Percentiles rank a stretch among this genome's conserved stretches.
These are phyloP conservation scores for Pandemis heparana DNA, from an alignment of 2,888 invertebrate species.

Conservation along the genomic window DNA sequence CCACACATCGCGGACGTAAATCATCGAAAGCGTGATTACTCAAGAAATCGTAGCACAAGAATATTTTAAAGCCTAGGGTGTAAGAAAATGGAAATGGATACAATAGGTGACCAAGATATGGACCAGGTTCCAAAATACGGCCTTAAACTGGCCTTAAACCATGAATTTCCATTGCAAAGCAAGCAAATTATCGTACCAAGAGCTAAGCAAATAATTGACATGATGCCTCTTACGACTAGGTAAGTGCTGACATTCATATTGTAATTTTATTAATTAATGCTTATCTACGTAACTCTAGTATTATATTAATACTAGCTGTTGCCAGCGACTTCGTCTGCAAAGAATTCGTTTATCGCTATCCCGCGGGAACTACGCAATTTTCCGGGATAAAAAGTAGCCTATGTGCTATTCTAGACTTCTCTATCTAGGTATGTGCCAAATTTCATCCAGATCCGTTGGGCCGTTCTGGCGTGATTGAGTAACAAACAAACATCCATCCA, in stretches of 20 bases:
- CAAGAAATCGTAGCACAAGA: not conserved
- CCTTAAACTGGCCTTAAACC: conserved; percentile 90
- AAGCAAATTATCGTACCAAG: conserved; percentile 88
- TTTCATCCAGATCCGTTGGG: too few relatives aligned
- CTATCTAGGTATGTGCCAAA: too few relatives aligned
- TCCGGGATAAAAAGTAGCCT: too few relatives aligned
- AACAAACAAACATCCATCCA: too few relatives aligned
- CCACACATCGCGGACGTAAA: not conserved
- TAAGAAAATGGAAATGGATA: conserved; percentile 44
- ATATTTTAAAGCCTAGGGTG: conserved; percentile 10
- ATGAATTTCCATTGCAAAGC: conserved; percentile 90
- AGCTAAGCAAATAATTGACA: conserved; percentile 88
- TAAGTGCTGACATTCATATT: conserved; percentile 56
- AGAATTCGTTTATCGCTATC: too few relatives aligned
- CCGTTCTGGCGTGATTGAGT: too few relatives aligned
- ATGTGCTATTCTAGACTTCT: too few relatives aligned
- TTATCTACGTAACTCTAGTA: too few relatives aligned
- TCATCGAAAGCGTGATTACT: not conserved
- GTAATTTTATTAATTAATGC: not conserved
- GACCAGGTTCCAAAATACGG: conserved; percentile 87
- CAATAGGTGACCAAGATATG: conserved; percentile 51
- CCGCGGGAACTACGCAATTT: too few relatives aligned
- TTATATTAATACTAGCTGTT: too few relatives aligned
- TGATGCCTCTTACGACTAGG: conserved; percentile 91
- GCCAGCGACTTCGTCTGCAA: too few relatives aligned